Conservation (phyloP, 2,113 vertebrate species). For the Lates calcarifer region DNA sequence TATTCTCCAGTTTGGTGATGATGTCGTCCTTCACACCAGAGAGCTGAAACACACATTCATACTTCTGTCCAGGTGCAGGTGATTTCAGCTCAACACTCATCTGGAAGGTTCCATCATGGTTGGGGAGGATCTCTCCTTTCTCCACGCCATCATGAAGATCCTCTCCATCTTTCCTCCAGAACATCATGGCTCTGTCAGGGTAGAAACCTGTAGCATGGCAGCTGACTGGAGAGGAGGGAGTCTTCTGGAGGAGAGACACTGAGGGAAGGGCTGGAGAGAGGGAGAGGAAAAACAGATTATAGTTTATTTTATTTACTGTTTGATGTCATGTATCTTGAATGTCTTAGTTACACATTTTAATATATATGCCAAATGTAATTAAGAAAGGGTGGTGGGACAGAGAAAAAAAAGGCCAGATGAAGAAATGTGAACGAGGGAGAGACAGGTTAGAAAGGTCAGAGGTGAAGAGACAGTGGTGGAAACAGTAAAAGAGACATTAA, state of each 20-base stretch:
- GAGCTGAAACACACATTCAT: constrained; percentile 42
- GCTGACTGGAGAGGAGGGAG: constrained; percentile 33
- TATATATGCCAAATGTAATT: too few relatives aligned
- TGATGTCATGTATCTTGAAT: too few relatives aligned
- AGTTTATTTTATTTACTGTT: too few relatives aligned
- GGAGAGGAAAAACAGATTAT: too few relatives aligned
- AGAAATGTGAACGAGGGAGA: too few relatives aligned
- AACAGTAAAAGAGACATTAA: background rate
- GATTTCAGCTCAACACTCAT: constrained; percentile 36
- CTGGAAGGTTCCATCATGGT: constrained; percentile 73
- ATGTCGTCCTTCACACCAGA: background rate
- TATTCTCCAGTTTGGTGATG: constrained; percentile 21
- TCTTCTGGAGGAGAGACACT: constrained; percentile 45
- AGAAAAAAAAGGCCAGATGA: too few relatives aligned
- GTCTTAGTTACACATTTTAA: too few relatives aligned
- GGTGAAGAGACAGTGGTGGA: background rate
- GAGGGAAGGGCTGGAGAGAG: background rate
- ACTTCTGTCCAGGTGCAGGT: constrained; percentile 4
- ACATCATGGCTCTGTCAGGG: constrained; percentile 12
- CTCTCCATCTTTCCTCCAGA: constrained; percentile 48
- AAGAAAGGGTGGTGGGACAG: too few relatives aligned
- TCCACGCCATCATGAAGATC: constrained; percentile 51
- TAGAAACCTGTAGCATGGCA: constrained; percentile 54
- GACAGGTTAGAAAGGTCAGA: background rate
- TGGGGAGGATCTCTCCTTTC: constrained; percentile 52